Percentiles rank a stretch among this genome's conserved stretches.
Conservation (phyloP, 2,888 invertebrate species). For the Phoenoteleia sp. region DNA sequence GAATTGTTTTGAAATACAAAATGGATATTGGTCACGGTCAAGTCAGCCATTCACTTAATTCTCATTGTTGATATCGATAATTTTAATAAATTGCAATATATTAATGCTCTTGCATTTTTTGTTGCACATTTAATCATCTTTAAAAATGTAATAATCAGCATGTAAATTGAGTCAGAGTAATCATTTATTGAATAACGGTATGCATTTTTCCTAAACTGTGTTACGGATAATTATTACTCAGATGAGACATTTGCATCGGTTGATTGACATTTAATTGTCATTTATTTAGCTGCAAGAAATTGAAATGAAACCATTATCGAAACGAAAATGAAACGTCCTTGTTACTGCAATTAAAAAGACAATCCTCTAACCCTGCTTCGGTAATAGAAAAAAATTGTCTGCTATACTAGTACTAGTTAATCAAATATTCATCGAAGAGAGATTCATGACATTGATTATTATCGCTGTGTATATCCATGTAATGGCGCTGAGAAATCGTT, state of each 20-base stretch:
- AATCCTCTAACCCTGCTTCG: slow-evolving; percentile 8
- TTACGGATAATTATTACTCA: too few species aligned
- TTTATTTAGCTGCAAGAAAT: background rate
- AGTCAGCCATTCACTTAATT: slow-evolving; percentile 28
- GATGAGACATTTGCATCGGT: background rate
- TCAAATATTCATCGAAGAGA: slow-evolving; percentile 30
- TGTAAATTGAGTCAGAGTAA: too few species aligned
- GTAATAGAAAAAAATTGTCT: slow-evolving; percentile 8
- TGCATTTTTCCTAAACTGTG: too few species aligned
- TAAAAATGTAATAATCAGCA: too few species aligned
- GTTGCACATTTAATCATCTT: too few species aligned
- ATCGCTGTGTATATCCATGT: slow-evolving; percentile 26
- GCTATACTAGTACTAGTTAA: background rate
- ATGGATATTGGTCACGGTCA: slow-evolving; percentile 39
- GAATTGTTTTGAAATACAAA: slow-evolving; percentile 34
- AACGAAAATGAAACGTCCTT: slow-evolving; percentile 18
- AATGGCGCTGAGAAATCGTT: background rate
- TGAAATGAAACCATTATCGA: too few species aligned
- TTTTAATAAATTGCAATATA: too few species aligned
- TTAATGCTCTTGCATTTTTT: too few species aligned
- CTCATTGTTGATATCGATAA: slow-evolving; percentile 23
- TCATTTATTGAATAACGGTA: too few species aligned
- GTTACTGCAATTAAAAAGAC: slow-evolving; percentile 7
- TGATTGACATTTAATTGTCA: slow-evolving; percentile 9
- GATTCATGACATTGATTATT: slow-evolving; percentile 24